Evolutionary conservation across 2,113 vertebrate species (phyloP), one percentile per base, ranked within the genome.

Genomic region (Atherinomorus stipes): DNA sequence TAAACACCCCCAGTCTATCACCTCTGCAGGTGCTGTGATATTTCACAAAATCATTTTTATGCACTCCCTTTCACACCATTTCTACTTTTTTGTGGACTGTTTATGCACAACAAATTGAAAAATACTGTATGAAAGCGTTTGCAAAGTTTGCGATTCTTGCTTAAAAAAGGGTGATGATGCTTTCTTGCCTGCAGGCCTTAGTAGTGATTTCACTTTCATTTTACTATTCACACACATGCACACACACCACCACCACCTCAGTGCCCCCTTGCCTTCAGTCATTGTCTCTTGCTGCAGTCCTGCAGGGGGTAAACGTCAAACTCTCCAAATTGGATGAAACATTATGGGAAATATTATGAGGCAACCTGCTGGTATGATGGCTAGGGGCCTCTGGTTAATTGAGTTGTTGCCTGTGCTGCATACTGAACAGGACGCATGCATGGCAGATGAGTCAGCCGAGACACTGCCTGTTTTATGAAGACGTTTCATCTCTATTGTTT

Each of bases 311-410:
- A 85, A 90, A 91, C 79, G 89, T 92, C 92, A 92, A 92, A 91
- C 86, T 90, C 90, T 87, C 85, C 89, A 93, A 92, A 93, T 93
- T 92, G 91, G 89, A 90, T 92, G 91, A 92, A 93, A 91, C 89
- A 92, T 92, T 90, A 90, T 89, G 83, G 88, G 89, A 91, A 91
- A 91, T 89, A 91, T 90, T 92, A 91, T 89, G 91, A 92, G 91
- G 87, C 87, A 88, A 86, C 79, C 85, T 89, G 90, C 85, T 90
- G 89, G 52, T 90, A 76, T 77, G 83, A 90, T 90, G 80, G 82
- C 81, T 85, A 10, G 80, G 85, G 89, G 89, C 76, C 65, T 79
- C 45, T 83, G 81, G 82, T 89, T 92, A 93, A 92, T 91, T 91
- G 90, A 91, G 85, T 85, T 88, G 83, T 86, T 84, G 81, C 83